phyloP scores from a whole-genome alignment of 2,113 vertebrate genomes.

The Nyctibius bracteatus region DNA sequence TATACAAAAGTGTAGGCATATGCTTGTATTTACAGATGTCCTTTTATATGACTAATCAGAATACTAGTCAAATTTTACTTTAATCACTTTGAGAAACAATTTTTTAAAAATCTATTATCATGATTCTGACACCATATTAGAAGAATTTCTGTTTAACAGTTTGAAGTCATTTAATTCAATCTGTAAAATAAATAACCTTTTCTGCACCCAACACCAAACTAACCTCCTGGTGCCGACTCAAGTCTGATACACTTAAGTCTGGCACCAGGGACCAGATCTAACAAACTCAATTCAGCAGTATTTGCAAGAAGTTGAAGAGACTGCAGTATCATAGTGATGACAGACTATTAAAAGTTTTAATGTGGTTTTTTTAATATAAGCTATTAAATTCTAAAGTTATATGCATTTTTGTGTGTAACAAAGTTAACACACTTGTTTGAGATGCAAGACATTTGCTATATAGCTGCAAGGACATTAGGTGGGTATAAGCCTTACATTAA shows the following conservation, averaged over 20 bases:
- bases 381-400: neutral
- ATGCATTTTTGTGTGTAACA: neutral
- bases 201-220: neutral
- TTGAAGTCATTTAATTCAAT: neutral
- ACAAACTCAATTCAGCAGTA: neutral
- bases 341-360: neutral
- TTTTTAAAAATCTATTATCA: neutral
- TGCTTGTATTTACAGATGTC: neutral
- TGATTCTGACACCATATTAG: neutral
- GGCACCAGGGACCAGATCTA: neutral
- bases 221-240: neutral
- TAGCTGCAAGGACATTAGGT: neutral
- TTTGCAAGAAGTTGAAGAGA: neutral
- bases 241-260: neutral
- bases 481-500: neutral
- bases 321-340: neutral
- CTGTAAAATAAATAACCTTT: neutral
- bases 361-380: neutral
- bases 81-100: neutral
- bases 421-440: neutral
- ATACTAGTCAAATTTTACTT: neutral
- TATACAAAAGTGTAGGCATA: neutral
- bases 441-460: neutral
- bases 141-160: neutral
- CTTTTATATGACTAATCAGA: neutral